Evolutionary conservation across 2,888 invertebrate species (phyloP), one percentile per base, ranked within the genome.

Genomic region (Alcis repandata): DNA sequence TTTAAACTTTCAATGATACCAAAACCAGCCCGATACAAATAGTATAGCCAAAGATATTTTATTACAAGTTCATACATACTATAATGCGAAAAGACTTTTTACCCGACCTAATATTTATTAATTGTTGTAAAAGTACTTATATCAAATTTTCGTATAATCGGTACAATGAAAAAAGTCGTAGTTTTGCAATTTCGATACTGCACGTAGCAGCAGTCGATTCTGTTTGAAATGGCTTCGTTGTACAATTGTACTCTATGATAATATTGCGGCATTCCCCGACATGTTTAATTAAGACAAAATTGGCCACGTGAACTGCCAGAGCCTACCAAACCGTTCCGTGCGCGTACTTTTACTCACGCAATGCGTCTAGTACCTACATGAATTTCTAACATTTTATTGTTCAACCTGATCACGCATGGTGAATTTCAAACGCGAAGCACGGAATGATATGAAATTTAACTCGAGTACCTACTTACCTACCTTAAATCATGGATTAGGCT

Each of bases 371-470:
- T 65, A 27, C n/a, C n/a, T 27, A 58, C 65, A 54, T 54, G 63
- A 64, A 63, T 54, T 66, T 63, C 59, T 54, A 67, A 63, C 63
- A 62, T 63, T 63, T 68, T 58, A 67, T 63, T 63, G 58, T 68
- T 27, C 20, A 38, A 15, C 20, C 54, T 48, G 57, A 58, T 63
- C 63, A 67, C 63, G 63, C 60, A 68, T 63, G 43, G 38, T 17
- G 11, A 17, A 32, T 52, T 58, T 48, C 36, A 56, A 67, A 67
- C 67, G 62, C 54, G 56, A 64, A 59, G 60, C 60, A 51, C 57
- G 63, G 54, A 67, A 67, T 36, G 20, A 54, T 53, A 56, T 59
- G 41, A 33, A 57, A 49, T 57, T 22, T 32, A 36, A 20, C 20
- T 20, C 10, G 10, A 7, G 33, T 49, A 49, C 20, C 33, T 33